phyloP scores from a whole-genome alignment of 2,888 invertebrate genomes.

The Lagria hirta region DNA sequence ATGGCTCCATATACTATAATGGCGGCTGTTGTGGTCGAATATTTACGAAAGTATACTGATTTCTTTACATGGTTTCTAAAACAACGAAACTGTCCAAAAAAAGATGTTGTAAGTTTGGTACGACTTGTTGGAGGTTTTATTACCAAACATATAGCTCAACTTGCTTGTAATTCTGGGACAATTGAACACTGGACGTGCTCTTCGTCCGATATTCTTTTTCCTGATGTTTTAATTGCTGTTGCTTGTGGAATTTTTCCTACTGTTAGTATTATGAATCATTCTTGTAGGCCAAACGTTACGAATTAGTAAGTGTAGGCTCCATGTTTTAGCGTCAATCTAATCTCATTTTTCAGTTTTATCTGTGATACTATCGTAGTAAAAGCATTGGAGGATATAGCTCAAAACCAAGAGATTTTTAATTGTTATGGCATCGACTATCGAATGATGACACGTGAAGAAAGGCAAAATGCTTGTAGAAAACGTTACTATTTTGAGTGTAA shows the following conservation, averaged over 20 bases:
- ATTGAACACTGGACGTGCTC: conserved; percentile 48
- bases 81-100: conserved; percentile 46
- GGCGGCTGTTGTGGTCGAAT: conserved; percentile 66
- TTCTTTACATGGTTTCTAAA: conserved; percentile 62
- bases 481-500: conserved; percentile 80
- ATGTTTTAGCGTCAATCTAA: neutral
- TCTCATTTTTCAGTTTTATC: conserved; percentile 64
- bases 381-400: conserved; percentile 63
- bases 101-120: conserved; percentile 46
- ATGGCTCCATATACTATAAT: conserved; percentile 72
- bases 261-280: conserved; percentile 90
- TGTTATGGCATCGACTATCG: conserved; percentile 82
- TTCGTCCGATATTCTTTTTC: conserved; percentile 41
- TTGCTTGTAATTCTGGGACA: conserved; percentile 56
- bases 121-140: conserved; percentile 64
- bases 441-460: conserved; percentile 60
- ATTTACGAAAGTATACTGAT: conserved; percentile 64
- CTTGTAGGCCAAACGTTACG: conserved; percentile 81
- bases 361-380: conserved; percentile 70
- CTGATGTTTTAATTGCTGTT: conserved; percentile 42
- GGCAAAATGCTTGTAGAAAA: conserved; percentile 63
- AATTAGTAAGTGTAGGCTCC: conserved; percentile 59
- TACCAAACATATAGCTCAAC: conserved; percentile 76
- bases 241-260: conserved; percentile 86
- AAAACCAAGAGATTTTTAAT: conserved; percentile 76